Conservation (phyloP, 2,113 vertebrate species). For the Macquaria ambigua region DNA sequence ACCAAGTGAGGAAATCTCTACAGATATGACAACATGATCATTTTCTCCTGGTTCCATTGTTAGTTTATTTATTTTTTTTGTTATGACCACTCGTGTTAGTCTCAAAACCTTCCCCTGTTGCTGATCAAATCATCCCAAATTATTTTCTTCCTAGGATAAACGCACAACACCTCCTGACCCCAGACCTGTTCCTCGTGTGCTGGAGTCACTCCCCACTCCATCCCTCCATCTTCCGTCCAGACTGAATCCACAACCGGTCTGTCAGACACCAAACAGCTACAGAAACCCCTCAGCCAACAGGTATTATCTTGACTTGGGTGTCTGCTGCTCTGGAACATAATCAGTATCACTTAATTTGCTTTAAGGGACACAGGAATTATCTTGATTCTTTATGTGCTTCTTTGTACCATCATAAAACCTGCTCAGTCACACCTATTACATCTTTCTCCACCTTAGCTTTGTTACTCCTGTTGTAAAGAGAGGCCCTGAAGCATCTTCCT, state of each 20-base stretch:
- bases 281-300: constrained; percentile 82
- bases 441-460: constrained; percentile 81
- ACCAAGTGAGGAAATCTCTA: neutral
- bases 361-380: neutral
- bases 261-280: constrained; percentile 87
- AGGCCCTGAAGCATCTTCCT: constrained; percentile 77
- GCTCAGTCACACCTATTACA: neutral
- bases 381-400: neutral
- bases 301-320: constrained; percentile 50
- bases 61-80: neutral
- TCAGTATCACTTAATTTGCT: neutral
- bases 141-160: constrained; percentile 78
- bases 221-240: constrained; percentile 68
- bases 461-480: constrained; percentile 90
- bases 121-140: neutral
- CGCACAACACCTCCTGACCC: constrained; percentile 76
- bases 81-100: neutral
- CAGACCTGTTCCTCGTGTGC: constrained; percentile 54
- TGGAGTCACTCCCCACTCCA: constrained; percentile 79
- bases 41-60: neutral
- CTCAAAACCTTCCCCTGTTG: neutral
- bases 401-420: neutral
- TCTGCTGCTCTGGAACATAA: neutral
- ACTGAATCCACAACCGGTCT: constrained; percentile 74
- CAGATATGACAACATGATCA: neutral